Evolutionary conservation across 92 coral and sea anemone species (phyloP).

Genomic region (Porites lobata): DNA sequence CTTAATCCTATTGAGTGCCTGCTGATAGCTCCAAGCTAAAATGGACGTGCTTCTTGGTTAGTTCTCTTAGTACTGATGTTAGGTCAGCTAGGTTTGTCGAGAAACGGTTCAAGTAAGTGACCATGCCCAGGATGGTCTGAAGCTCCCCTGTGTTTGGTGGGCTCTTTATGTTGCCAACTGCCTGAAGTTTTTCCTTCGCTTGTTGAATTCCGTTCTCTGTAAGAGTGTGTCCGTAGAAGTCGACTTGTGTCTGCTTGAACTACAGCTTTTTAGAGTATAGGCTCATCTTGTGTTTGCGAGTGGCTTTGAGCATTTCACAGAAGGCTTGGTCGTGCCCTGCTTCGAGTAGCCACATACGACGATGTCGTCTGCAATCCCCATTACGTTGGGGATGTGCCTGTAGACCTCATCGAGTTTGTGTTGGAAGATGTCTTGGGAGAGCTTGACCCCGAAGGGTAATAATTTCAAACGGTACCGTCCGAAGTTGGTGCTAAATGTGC

Average conservation of each 20-base stretch:
- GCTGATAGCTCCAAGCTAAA: constrained; percentile 69
- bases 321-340: constrained; percentile 68
- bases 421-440: constrained; percentile 41
- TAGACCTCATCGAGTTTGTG: constrained; percentile 70
- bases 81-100: constrained; percentile 58
- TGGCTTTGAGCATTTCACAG: constrained; percentile 49
- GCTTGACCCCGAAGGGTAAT: constrained; percentile 69
- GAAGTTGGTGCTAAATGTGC: constrained; percentile 64
- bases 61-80: constrained; percentile 61
- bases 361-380: constrained; percentile 62
- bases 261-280: constrained; percentile 70
- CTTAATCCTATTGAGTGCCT: constrained; percentile 62
- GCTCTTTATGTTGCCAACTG: not conserved
- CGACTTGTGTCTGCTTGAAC: constrained; percentile 57
- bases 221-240: constrained; percentile 59
- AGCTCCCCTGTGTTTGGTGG: constrained; percentile 62
- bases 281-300: constrained; percentile 40
- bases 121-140: constrained; percentile 51
- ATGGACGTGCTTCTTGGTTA: constrained; percentile 62
- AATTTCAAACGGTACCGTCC: constrained; percentile 54
- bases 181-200: constrained; percentile 39
- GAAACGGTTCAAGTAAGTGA: constrained; percentile 53
- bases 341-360: constrained; percentile 25
- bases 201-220: constrained; percentile 59
- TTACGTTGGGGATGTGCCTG: constrained; percentile 59